Percentiles rank a stretch among this genome's conserved stretches.
Evolutionary conservation across 1,140 invertebrate genomes (phyloP).

Genomic region (Aphis gossypii): DNA sequence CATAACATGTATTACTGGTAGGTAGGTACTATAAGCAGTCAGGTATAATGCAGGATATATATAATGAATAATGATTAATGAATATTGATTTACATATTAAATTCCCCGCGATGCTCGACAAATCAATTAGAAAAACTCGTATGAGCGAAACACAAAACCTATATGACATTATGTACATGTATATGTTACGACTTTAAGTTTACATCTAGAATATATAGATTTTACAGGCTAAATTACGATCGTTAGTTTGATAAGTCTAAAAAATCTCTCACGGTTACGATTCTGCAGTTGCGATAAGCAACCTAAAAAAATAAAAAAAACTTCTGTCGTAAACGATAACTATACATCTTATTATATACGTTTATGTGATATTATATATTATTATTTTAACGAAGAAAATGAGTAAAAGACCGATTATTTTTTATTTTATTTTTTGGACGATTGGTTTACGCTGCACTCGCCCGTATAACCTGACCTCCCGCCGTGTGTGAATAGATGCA

Average conservation of each 20-base stretch:
- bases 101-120: not conserved
- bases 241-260: not conserved
- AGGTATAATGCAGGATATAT: not conserved
- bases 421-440: not conserved
- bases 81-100: slow-evolving; percentile 14
- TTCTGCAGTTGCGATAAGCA: not conserved
- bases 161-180: not conserved
- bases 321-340: not conserved
- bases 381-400: not conserved
- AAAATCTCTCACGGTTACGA: not conserved
- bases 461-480: not conserved
- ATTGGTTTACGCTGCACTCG: not conserved
- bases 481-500: not conserved
- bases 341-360: too few relatives aligned
- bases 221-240: not conserved
- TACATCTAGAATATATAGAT: not conserved
- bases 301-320: not conserved
- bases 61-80: not conserved
- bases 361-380: too few relatives aligned
- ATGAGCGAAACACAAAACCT: not conserved
- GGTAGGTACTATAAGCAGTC: not conserved
- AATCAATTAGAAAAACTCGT: slow-evolving; percentile 40
- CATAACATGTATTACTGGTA: not conserved
- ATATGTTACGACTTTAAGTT: not conserved
- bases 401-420: not conserved